A percentile compares a stretch with the other conserved stretches of the same genome.
These are phyloP conservation scores for Drosophila subsilvestris DNA, from an alignment of 2,888 invertebrate species.

Conservation along the genomic window DNA sequence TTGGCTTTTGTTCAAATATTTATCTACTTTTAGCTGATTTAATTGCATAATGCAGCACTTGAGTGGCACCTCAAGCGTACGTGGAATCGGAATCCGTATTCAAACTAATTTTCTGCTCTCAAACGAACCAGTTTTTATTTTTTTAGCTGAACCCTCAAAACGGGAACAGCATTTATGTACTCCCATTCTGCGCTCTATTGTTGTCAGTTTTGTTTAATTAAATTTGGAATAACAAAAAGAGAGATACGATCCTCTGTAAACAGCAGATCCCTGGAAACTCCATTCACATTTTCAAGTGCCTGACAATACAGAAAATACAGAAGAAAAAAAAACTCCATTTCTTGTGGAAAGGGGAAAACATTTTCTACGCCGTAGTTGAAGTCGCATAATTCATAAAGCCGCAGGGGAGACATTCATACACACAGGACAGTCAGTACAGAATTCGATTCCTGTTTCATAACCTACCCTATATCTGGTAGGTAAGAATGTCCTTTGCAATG, in stretches of 20 bases:
- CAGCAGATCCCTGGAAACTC: constrained; percentile 48
- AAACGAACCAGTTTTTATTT: constrained; percentile 22
- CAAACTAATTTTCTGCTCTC: constrained; percentile 45
- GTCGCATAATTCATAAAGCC: constrained; percentile 68
- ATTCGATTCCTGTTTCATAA: constrained; percentile 49
- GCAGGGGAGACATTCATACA: constrained; percentile 56
- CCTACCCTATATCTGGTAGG: constrained; percentile 54
- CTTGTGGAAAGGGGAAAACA: constrained; percentile 16
- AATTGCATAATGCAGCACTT: constrained; percentile 57
- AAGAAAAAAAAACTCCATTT: constrained; percentile 41
- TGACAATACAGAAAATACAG: constrained; percentile 43
- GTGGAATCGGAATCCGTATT: constrained; percentile 24
- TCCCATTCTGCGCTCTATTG: constrained; percentile 29
- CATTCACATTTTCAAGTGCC: constrained; percentile 66
- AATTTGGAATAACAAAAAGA: constrained; percentile 60
- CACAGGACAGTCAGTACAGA: constrained; percentile 25
- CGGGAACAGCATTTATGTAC: constrained; percentile 28
- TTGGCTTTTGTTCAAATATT: constrained; percentile 47
- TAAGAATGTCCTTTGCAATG: constrained; percentile 59
- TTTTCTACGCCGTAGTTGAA: constrained; percentile 63
- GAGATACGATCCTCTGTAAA: constrained; percentile 43
- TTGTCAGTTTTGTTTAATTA: constrained; percentile 73
- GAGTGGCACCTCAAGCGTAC: constrained; percentile 52
- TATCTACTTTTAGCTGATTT: constrained; percentile 50
- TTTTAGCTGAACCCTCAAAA: neutral